phyloP scores from a whole-genome alignment of 2,797 vertebrate genomes.

The Mallotus villosus region DNA sequence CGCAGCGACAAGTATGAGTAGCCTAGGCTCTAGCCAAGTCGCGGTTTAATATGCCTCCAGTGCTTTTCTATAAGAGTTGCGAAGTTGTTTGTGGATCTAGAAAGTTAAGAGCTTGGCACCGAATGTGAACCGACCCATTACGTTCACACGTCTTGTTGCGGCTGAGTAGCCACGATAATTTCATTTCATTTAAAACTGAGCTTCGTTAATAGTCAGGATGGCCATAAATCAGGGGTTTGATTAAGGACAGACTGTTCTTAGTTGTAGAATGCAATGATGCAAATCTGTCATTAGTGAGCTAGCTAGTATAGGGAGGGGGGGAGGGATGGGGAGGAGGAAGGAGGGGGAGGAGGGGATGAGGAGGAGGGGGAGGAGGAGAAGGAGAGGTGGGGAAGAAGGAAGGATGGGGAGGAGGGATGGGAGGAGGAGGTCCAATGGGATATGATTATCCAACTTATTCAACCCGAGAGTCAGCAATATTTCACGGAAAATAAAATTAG shows the following conservation, averaged over 20 bases:
- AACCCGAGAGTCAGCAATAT: slow-evolving; percentile 61
- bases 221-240: slow-evolving; percentile 50
- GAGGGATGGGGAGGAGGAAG: neutral
- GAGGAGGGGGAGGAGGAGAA: neutral
- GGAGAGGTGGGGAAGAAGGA: neutral
- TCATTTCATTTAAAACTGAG: slow-evolving; percentile 41
- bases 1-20: slow-evolving; percentile 2
- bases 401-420: neutral
- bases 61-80: slow-evolving; percentile 9
- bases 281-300: slow-evolving; percentile 12
- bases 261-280: slow-evolving; percentile 8
- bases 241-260: slow-evolving; percentile 13
- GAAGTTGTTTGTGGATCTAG: slow-evolving; percentile 27
- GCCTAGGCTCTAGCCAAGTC: slow-evolving; percentile 12
- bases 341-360: neutral
- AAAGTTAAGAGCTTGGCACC: slow-evolving; percentile 1
- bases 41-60: neutral
- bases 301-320: neutral
- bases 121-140: neutral
- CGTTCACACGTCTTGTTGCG: neutral
- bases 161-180: slow-evolving; percentile 49
- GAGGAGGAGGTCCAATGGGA: slow-evolving; percentile 37
- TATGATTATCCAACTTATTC: slow-evolving; percentile 59
- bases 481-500: slow-evolving; percentile 53
- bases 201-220: slow-evolving; percentile 39